Conservation (phyloP, 2,888 invertebrate species). For the Eueremaeus valkanovi region DNA sequence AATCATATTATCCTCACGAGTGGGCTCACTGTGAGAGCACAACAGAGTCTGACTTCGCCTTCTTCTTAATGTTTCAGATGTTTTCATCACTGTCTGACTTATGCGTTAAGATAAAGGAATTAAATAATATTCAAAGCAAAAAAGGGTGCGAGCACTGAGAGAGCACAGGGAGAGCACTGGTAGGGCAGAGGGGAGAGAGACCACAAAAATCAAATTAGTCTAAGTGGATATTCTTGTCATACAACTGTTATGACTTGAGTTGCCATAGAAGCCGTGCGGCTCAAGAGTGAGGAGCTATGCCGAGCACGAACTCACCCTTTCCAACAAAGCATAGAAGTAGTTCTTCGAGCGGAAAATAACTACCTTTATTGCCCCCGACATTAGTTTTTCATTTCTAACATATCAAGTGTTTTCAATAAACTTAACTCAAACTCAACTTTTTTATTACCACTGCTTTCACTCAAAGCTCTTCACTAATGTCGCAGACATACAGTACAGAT, state of each 20-base stretch:
- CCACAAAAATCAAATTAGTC: slow-evolving; percentile 38
- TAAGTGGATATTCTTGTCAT: slow-evolving; percentile 39
- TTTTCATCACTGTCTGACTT: slow-evolving; percentile 15
- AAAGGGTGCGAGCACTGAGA: slow-evolving; percentile 9
- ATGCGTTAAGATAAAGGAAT: background rate
- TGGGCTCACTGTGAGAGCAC: background rate
- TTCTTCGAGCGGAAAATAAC: slow-evolving; percentile 25
- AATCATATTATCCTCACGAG: slow-evolving; percentile 26
- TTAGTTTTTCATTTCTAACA: slow-evolving; percentile 30
- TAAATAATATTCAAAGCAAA: background rate
- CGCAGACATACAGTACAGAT: background rate
- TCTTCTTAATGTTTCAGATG: slow-evolving; percentile 33
- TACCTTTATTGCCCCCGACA: slow-evolving; percentile 20
- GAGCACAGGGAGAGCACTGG: background rate
- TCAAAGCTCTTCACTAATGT: background rate
- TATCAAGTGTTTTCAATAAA: background rate
- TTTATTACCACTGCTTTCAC: slow-evolving; percentile 16
- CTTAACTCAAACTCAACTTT: background rate
- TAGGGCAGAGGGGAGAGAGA: background rate
- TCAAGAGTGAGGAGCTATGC: slow-evolving; percentile 29
- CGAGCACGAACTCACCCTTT: slow-evolving; percentile 34
- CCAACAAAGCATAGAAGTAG: slow-evolving; percentile 22
- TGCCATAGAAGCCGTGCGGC: slow-evolving; percentile 26
- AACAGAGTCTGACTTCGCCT: background rate
- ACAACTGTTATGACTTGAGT: slow-evolving; percentile 38